phyloP scores from a whole-genome alignment of 2,888 invertebrate species.

The Eudasyphora cyanicolor region DNA sequence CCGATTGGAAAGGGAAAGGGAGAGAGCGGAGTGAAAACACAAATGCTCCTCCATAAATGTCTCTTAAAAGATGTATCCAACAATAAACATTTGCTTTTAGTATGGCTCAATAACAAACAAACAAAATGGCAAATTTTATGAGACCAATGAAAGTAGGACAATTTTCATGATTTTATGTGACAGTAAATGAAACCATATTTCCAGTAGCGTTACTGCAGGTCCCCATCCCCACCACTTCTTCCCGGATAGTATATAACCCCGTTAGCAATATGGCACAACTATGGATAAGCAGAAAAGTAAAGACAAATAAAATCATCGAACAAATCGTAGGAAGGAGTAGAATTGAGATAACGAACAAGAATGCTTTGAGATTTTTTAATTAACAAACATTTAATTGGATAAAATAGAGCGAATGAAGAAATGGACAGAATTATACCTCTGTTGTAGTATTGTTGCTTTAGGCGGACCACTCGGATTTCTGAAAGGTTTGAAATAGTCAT shows the following conservation, averaged over 20 bases:
- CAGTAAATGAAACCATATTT: conserved; percentile 34
- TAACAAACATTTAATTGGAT: conserved; percentile 28
- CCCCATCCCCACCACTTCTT: background rate
- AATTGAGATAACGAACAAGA: background rate
- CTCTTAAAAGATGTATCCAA: conserved; percentile 7
- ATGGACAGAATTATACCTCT: background rate
- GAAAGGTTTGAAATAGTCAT: background rate
- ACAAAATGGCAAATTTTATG: conserved; percentile 30
- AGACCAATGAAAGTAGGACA: conserved; percentile 31
- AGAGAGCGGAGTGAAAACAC: background rate
- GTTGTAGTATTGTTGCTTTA: background rate
- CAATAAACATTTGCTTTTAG: conserved; percentile 33
- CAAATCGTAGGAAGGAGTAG: background rate
- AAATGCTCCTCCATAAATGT: conserved; percentile 13
- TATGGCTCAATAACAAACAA: conserved; percentile 29
- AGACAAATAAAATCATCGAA: background rate
- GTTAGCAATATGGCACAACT: background rate
- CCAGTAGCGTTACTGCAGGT: background rate
- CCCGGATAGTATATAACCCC: background rate
- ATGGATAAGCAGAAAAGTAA: background rate
- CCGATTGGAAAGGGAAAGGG: no score
- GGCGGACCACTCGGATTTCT: background rate
- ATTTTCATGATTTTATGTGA: conserved; percentile 24
- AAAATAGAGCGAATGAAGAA: background rate
- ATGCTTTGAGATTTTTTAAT: background rate